phyloP scores from a whole-genome alignment of 1,140 invertebrate genomes.

The Caerostris darwini region DNA sequence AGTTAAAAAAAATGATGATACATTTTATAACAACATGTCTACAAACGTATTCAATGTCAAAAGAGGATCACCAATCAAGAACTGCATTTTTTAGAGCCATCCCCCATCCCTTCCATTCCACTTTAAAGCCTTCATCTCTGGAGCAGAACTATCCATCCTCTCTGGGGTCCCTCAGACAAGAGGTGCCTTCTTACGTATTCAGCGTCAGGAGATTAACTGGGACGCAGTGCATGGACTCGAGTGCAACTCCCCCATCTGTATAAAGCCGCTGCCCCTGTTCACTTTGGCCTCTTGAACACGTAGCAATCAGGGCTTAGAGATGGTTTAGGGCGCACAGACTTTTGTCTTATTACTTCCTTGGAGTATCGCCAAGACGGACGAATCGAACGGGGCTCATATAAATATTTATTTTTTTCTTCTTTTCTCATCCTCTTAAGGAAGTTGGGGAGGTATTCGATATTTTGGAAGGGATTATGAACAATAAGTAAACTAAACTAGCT shows the following conservation, averaged over 20 bases:
- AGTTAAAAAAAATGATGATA: too few species aligned
- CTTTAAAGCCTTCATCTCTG: conserved; percentile 66
- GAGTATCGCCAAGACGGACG: conserved; percentile 10
- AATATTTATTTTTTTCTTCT: conserved; percentile 40
- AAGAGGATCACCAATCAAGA: not conserved
- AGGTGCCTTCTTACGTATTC: conserved; percentile 69
- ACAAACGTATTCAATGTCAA: too few species aligned
- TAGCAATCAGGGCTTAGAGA: conserved; percentile 66
- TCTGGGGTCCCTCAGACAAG: not conserved
- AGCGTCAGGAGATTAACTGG: conserved; percentile 69
- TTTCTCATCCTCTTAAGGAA: too few species aligned
- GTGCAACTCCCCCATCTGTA: conserved; percentile 38
- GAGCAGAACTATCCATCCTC: conserved; percentile 17
- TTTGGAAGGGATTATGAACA: too few species aligned
- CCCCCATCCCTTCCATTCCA: conserved; percentile 14
- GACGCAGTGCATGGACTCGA: not conserved
- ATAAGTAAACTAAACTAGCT: too few species aligned
- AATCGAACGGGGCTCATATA: not conserved
- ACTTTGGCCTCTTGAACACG: conserved; percentile 73
- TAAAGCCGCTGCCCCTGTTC: not conserved
- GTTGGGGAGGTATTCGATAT: too few species aligned
- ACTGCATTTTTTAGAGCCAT: not conserved
- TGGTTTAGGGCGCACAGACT: conserved; percentile 41
- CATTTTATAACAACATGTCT: too few species aligned
- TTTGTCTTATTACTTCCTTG: conserved; percentile 68